Evolutionary conservation across 2,888 invertebrate species (phyloP), one percentile per base, ranked within the genome.

Genomic region (Sphaerophoria taeniata): DNA sequence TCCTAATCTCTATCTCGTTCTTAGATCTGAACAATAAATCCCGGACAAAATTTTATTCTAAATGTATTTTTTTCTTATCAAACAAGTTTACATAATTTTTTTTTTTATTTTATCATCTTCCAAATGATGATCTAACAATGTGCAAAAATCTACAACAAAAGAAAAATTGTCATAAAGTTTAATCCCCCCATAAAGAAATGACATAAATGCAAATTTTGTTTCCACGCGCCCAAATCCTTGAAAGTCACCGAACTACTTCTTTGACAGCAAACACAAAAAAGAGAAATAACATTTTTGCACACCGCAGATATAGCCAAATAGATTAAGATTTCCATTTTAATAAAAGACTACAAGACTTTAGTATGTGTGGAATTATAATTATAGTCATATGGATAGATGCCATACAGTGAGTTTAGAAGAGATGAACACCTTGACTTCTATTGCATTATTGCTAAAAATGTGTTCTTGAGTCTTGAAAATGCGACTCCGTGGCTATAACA

Each of bases 401-500:
- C n/a, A n/a, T n/a, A n/a, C n/a, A n/a, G 43, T 71, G 47, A 45
- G 47, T 34, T 45, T 33, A 56, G 49, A 76, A 74, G 81, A 86
- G 86, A 82, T 81, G 86, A 82, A 67, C 82, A 86, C 86, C 86
- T 86, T 86, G 86, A 86, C 86, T 86, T 56, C 85, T 81, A 86
- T 84, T 51, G 11, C 63, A 39, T 53, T 80, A 82, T 77, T 69
- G 55, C 71, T 82, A n/a, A 34, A 74, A 78, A 70, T 47, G 36
- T 77, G 69, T 85, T 81, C 80, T 85, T 76, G 80, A 80, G 76
- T 80, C 53, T 63, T 34, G 33, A 51, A 33, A 9, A 43, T 83
- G 56, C 45, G 61, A n/a, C 53, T 49, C 7, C 39, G 12, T 56
- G 43, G 43, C 53, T 45, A 63, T n/a, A n/a, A n/a, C n/a, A 51